Conservation (phyloP, 1,140 invertebrate species). For the Lordiphosa mommai region DNA sequence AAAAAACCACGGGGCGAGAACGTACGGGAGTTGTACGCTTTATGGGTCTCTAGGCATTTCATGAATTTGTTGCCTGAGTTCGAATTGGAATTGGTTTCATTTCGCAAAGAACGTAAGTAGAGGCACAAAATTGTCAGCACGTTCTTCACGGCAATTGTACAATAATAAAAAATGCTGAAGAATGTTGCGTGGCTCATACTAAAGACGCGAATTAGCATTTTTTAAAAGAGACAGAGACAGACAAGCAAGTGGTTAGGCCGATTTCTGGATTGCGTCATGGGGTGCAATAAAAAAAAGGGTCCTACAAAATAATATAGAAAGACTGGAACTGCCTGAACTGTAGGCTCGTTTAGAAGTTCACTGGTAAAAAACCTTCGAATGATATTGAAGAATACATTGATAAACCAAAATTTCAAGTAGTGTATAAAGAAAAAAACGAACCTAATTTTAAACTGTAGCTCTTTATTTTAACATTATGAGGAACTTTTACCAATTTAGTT, state of each 20-base stretch:
- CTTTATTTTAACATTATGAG: no score
- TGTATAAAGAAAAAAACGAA: no score
- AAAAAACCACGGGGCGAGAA: no score
- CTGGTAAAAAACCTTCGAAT: no score
- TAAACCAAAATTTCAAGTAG: no score
- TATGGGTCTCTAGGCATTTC: conserved; percentile 27
- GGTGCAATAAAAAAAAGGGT: no score
- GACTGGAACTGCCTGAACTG: no score
- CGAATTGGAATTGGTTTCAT: conserved; percentile 20
- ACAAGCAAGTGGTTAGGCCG: not conserved
- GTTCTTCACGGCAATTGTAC: conserved; percentile 7
- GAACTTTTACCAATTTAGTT: no score
- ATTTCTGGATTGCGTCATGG: conserved; percentile 24
- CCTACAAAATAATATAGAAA: no score
- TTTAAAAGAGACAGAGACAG: not conserved
- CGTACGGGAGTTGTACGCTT: conserved; percentile 19
- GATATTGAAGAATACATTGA: no score
- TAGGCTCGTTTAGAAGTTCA: no score
- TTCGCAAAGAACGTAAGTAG: conserved; percentile 3
- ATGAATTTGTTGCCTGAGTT: conserved; percentile 34
- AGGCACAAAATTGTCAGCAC: not conserved
- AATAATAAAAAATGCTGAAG: conserved; percentile 34
- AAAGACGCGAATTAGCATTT: conserved; percentile 38
- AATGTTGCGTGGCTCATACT: conserved; percentile 17
- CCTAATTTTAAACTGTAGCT: no score